A percentile compares a stretch with the other conserved stretches of the same genome.
phyloP scores from a whole-genome alignment of 1,140 invertebrate genomes.

The Apolygus lucorum region DNA sequence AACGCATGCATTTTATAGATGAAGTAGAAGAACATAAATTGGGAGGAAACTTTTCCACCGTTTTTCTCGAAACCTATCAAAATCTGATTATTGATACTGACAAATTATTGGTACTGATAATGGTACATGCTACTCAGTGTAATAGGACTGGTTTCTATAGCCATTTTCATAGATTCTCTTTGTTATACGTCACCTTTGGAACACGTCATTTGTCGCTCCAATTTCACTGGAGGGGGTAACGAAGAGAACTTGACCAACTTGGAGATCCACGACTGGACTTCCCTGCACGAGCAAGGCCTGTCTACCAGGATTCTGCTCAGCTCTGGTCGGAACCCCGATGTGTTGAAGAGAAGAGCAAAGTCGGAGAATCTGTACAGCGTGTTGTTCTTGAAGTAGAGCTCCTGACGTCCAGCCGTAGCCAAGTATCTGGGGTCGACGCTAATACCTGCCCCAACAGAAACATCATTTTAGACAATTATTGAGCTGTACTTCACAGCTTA shows the following conservation, averaged over 20 bases:
- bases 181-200: constrained; percentile 12
- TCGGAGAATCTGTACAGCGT: constrained; percentile 47
- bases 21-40: too few species aligned
- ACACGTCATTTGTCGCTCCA: constrained; percentile 31
- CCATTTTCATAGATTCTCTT: too few species aligned
- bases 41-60: too few species aligned
- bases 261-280: constrained; percentile 41
- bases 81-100: too few species aligned
- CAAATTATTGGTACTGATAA: too few species aligned
- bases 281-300: constrained; percentile 49
- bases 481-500: too few species aligned
- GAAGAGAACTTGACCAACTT: constrained; percentile 42
- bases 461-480: too few species aligned
- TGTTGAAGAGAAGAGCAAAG: constrained; percentile 50
- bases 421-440: constrained; percentile 39
- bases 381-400: constrained; percentile 57
- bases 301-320: constrained; percentile 52
- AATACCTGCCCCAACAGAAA: too few species aligned
- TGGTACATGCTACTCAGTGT: too few species aligned
- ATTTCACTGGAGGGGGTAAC: constrained; percentile 27
- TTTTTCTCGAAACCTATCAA: too few species aligned
- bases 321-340: constrained; percentile 43
- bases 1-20: too few species aligned
- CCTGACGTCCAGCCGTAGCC: constrained; percentile 38
- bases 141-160: too few species aligned